phyloP scores from a whole-genome alignment of 1,140 invertebrate species.

The Piezodorus guildinii region DNA sequence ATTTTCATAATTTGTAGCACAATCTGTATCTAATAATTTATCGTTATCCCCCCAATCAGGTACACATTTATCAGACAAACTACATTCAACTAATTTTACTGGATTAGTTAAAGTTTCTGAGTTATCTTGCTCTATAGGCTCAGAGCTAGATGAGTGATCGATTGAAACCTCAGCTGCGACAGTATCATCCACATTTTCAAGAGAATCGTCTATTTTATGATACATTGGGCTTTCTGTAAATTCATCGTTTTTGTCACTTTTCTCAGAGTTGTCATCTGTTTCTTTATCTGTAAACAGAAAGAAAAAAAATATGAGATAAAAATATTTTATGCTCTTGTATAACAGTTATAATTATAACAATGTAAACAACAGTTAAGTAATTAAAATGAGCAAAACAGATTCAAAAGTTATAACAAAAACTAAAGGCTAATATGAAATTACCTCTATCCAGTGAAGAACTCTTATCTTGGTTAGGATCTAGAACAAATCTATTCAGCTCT shows the following conservation, averaged over 20 bases:
- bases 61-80: constrained; percentile 31
- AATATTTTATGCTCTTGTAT: too few species aligned
- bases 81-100: background rate
- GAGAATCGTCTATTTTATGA: constrained; percentile 1
- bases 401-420: background rate
- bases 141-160: background rate
- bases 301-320: too few species aligned
- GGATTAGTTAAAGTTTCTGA: background rate
- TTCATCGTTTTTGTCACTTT: background rate
- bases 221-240: background rate
- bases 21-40: constrained; percentile 29
- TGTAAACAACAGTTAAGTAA: too few species aligned
- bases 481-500: constrained; percentile 55
- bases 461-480: background rate
- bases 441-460: background rate
- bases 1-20: constrained; percentile 22
- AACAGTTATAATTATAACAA: too few species aligned
- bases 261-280: too few species aligned
- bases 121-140: background rate
- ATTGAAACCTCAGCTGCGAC: background rate
- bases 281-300: too few species aligned
- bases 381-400: too few species aligned
- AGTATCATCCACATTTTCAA: background rate
- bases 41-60: constrained; percentile 30
- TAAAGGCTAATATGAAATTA: background rate